phyloP scores from a whole-genome alignment of 2,888 invertebrate genomes.

The Ceramica pisi region DNA sequence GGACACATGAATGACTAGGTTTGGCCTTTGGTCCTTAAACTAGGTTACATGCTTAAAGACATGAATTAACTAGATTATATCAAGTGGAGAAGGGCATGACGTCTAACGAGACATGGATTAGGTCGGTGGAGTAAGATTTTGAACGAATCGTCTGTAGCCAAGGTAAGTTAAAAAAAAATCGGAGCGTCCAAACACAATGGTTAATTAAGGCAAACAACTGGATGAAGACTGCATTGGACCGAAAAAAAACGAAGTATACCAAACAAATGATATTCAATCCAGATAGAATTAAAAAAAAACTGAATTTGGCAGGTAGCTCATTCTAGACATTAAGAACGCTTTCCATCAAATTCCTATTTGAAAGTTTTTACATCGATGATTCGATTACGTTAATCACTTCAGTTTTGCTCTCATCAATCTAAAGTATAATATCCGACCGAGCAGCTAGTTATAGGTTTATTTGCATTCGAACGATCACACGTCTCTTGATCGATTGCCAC shows the following conservation, averaged over 20 bases:
- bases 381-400: background rate
- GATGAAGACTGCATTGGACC: too few relatives aligned
- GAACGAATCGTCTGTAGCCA: background rate
- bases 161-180: too few relatives aligned
- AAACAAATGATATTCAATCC: background rate
- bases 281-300: background rate
- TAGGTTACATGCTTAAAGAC: slow-evolving; percentile 18
- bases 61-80: slow-evolving; percentile 12
- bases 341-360: background rate
- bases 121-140: background rate
- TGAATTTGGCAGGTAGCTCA: background rate
- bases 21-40: slow-evolving; percentile 22
- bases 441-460: slow-evolving; percentile 18
- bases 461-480: slow-evolving; percentile 40
- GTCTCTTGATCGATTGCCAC: slow-evolving; percentile 45
- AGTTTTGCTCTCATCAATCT: slow-evolving; percentile 7
- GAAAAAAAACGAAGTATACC: too few relatives aligned
- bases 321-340: background rate
- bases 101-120: background rate
- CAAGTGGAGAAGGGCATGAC: background rate
- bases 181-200: too few relatives aligned
- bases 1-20: background rate
- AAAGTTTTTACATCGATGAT: slow-evolving; percentile 17
- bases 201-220: too few relatives aligned
- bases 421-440: slow-evolving; percentile 2